Conservation (phyloP, 2,113 vertebrate species). For the Dolichallabes microphthalmus region DNA sequence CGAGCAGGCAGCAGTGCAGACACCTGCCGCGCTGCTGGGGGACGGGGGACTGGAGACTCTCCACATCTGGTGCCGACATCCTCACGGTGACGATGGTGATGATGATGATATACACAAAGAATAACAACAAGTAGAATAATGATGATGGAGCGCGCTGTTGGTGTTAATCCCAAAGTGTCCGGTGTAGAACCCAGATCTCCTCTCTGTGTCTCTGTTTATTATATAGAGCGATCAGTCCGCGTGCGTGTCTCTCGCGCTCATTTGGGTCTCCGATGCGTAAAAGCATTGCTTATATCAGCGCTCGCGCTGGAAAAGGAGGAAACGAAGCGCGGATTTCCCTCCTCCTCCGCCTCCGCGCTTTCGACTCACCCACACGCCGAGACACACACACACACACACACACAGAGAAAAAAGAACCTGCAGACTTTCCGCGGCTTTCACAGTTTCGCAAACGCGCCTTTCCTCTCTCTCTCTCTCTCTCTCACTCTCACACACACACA, state of each 20-base stretch:
- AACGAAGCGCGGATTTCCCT: slow-evolving; percentile 35
- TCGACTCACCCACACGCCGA: slow-evolving; percentile 15
- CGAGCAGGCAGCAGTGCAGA: slow-evolving; percentile 59
- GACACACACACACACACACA: slow-evolving; percentile 28
- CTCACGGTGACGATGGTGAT: not conserved
- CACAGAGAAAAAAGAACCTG: slow-evolving; percentile 54
- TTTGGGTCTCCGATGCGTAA: not conserved
- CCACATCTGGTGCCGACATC: slow-evolving; percentile 55
- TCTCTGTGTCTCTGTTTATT: not conserved
- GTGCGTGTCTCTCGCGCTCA: not conserved
- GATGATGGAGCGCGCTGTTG: not conserved
- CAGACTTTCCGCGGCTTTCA: slow-evolving; percentile 69
- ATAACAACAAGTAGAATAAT: not conserved
- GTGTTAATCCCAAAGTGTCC: no score
- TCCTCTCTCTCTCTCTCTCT: slow-evolving; percentile 51
- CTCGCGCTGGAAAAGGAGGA: slow-evolving; percentile 21
- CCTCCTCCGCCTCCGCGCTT: not conserved
- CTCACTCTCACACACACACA: slow-evolving; percentile 45
- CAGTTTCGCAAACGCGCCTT: slow-evolving; percentile 29
- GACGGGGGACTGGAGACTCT: slow-evolving; percentile 56
- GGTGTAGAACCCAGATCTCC: not conserved
- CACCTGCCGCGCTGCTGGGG: slow-evolving; percentile 36
- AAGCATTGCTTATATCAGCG: not conserved
- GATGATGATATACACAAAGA: not conserved
- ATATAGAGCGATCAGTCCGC: no score